Evolutionary conservation across 2,888 invertebrate genomes (phyloP).

Genomic region (Cataglyphis livida): DNA sequence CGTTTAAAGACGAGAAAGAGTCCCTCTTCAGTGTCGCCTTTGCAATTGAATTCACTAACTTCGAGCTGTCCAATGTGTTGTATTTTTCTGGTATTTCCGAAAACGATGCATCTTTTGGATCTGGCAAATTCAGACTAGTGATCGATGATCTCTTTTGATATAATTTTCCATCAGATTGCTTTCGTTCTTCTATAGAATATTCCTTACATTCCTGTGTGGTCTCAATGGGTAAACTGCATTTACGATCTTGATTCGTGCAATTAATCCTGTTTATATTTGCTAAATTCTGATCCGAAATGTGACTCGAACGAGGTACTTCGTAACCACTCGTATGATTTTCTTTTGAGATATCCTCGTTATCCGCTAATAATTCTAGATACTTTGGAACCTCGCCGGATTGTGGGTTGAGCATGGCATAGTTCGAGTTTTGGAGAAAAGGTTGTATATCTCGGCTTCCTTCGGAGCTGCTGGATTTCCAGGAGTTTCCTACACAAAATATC

Average conservation of each 20-base stretch:
- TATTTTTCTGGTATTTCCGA: conserved; percentile 79
- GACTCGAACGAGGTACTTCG: conserved; percentile 88
- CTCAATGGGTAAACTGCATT: conserved; percentile 56
- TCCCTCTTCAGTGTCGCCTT: conserved; percentile 77
- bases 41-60: conserved; percentile 67
- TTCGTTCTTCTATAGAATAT: conserved; percentile 46
- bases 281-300: conserved; percentile 70
- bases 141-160: conserved; percentile 78
- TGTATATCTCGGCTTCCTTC: conserved; percentile 86
- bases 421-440: conserved; percentile 85
- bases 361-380: conserved; percentile 90
- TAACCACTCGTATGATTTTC: conserved; percentile 87
- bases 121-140: conserved; percentile 78
- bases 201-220: conserved; percentile 59
- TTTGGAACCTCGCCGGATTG: conserved; percentile 86
- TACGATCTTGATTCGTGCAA: conserved; percentile 44
- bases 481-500: conserved; percentile 83
- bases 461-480: conserved; percentile 86
- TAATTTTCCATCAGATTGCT: conserved; percentile 61
- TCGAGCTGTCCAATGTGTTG: conserved; percentile 77
- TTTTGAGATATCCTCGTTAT: conserved; percentile 84
- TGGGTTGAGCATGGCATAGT: conserved; percentile 71
- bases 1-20: conserved; percentile 79
- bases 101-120: conserved; percentile 75
- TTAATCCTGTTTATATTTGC: conserved; percentile 53